A percentile compares a stretch with the other conserved stretches of the same genome.
Evolutionary conservation across 2,888 invertebrate genomes (phyloP).

Genomic region (Trachelus iudaicus): DNA sequence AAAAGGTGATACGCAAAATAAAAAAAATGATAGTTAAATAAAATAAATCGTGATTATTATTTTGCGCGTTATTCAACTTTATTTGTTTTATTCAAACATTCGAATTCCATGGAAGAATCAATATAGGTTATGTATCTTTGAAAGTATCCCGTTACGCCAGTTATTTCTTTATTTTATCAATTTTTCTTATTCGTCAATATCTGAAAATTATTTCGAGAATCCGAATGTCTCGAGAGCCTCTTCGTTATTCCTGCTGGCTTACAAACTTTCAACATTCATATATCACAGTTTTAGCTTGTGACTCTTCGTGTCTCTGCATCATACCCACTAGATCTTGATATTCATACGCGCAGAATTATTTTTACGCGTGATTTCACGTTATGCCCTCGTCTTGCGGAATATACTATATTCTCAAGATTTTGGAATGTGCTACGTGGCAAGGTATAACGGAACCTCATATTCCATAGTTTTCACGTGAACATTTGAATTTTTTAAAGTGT

Average conservation of each 20-base stretch:
- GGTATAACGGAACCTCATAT: background rate
- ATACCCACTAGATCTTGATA: background rate
- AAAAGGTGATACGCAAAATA: background rate
- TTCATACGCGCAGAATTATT: background rate
- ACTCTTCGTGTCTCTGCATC: background rate
- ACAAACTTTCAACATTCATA: background rate
- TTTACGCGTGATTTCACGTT: conserved; percentile 16
- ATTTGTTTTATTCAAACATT: background rate
- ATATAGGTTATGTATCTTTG: no score
- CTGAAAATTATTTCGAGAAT: background rate
- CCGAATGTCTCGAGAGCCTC: background rate
- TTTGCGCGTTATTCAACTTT: background rate
- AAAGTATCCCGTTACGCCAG: background rate
- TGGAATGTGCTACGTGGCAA: background rate
- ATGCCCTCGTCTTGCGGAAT: background rate
- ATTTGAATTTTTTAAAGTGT: background rate
- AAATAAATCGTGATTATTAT: background rate
- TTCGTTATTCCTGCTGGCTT: background rate
- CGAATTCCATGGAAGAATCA: background rate
- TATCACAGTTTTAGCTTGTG: background rate
- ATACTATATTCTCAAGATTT: background rate
- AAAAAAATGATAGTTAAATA: no score
- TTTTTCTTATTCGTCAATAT: background rate
- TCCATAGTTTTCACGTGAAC: background rate
- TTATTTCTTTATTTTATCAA: background rate